Evolutionary conservation across 2,797 vertebrate genomes (phyloP), one percentile per base, ranked within the genome.

Genomic region (Gastrophryne carolinensis): DNA sequence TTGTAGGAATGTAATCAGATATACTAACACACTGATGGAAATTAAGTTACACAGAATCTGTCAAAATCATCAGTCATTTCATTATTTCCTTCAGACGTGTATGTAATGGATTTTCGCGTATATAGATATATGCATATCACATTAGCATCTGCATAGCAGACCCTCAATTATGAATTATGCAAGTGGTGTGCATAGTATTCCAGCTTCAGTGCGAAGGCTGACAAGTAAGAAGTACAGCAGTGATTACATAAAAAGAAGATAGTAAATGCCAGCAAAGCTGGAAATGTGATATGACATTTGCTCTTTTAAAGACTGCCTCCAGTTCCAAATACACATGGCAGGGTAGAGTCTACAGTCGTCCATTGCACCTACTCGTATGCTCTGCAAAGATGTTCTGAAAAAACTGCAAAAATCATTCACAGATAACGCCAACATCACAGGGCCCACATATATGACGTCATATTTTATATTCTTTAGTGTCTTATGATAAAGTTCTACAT

Each of bases 91-190:
- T 50, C 67, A 63, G 37, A 66, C 27, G 54, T 56, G 53, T 37
- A 58, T 27, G 30, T 67, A 67, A 75, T 66, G 30, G 29, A 56
- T 66, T 66, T 75, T 35, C 52, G 9, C 58, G 47, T 56, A 57
- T 67, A 44, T 63, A 62, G 9, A 61, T 37, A 67, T 37, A 65
- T 65, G 50, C 61, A 73, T 65, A 64, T 65, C 44, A 52, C 52
- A 47, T 57, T 53, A 30, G 44, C 44, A 73, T 65, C 56, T 73
- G 37, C 72, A 73, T 54, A 56, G 61, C 37, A 34, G 61, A 73
- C 47, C 32, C 50, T 54, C 61, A 65, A 57, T 73, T 65, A 65
- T 65, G 72, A 73, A 73, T 73, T 56, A 73, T 73, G 72, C 49
- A 65, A 64, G 61, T 44, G 61, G 39, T 56, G 61, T 65, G 49